A percentile compares a stretch with the other conserved stretches of the same genome.
Conservation (phyloP, 2,113 vertebrate genomes). For the Sinocyclocheilus rhinocerous region DNA sequence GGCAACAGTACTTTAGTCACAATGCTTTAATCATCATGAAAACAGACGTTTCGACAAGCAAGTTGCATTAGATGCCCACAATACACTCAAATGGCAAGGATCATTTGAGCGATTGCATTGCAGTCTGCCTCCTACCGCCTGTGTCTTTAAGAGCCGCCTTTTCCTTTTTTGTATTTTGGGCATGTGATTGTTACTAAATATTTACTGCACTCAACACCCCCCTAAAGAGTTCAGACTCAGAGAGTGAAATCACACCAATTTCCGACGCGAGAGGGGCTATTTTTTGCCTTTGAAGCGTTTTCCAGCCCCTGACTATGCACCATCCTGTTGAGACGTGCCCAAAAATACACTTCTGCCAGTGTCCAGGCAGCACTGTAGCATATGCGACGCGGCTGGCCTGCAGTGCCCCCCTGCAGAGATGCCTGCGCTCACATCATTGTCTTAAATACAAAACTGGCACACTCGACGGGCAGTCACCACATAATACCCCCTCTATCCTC, state of each 20-base stretch:
- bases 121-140: slow-evolving; percentile 17
- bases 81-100: slow-evolving; percentile 18
- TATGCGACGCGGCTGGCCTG: slow-evolving; percentile 63
- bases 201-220: slow-evolving; percentile 55
- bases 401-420: slow-evolving; percentile 55
- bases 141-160: slow-evolving; percentile 44
- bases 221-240: slow-evolving; percentile 58
- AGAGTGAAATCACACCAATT: slow-evolving; percentile 68
- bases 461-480: slow-evolving; percentile 51
- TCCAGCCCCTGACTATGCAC: slow-evolving; percentile 58
- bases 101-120: slow-evolving; percentile 8
- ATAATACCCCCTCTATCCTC: slow-evolving; percentile 46
- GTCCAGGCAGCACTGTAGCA: slow-evolving; percentile 61
- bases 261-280: slow-evolving; percentile 62
- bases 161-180: slow-evolving; percentile 38
- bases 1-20: background rate
- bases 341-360: slow-evolving; percentile 65
- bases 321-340: slow-evolving; percentile 62
- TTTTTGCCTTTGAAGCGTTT: slow-evolving; percentile 68
- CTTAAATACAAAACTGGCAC: slow-evolving; percentile 60
- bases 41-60: slow-evolving; percentile 31
- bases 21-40: slow-evolving; percentile 33
- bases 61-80: slow-evolving; percentile 28
- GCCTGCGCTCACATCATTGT: slow-evolving; percentile 63
- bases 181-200: slow-evolving; percentile 62